A percentile compares a stretch with the other conserved stretches of the same genome.
phyloP scores from a whole-genome alignment of 2,113 vertebrate genomes.

The Phyllopteryx taeniolatus region DNA sequence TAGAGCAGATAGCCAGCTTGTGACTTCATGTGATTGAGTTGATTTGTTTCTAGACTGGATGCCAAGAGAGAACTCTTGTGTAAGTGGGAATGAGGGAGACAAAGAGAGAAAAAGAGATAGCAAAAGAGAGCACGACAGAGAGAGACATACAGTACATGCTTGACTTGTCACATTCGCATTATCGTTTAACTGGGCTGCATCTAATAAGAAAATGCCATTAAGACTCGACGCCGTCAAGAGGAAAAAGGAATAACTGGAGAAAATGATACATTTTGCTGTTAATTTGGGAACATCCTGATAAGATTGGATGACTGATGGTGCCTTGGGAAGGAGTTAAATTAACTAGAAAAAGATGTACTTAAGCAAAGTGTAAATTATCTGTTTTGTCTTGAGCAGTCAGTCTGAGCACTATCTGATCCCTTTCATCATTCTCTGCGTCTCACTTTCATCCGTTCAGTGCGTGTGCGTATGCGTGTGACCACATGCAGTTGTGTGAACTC shows the following conservation, averaged over 20 bases:
- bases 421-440: slow-evolving; percentile 28
- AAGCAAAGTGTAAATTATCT: slow-evolving; percentile 37
- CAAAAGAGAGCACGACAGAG: neutral
- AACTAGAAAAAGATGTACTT: slow-evolving; percentile 34
- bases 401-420: slow-evolving; percentile 27
- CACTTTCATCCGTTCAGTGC: slow-evolving; percentile 23
- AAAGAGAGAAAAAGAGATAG: too few relatives aligned
- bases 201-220: slow-evolving; percentile 24
- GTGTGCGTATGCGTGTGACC: slow-evolving; percentile 31
- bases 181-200: slow-evolving; percentile 29
- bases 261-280: slow-evolving; percentile 37
- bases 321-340: slow-evolving; percentile 33
- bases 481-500: slow-evolving; percentile 61
- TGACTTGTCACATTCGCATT: slow-evolving; percentile 19
- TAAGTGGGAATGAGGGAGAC: neutral
- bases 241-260: slow-evolving; percentile 8
- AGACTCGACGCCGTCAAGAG: slow-evolving; percentile 15
- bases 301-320: slow-evolving; percentile 33
- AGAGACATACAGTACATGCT: slow-evolving; percentile 14
- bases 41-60: slow-evolving; percentile 31
- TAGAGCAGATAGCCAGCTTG: neutral
- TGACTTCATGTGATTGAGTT: slow-evolving; percentile 2
- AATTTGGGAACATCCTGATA: slow-evolving; percentile 39
- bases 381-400: slow-evolving; percentile 24
- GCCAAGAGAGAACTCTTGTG: slow-evolving; percentile 12